Evolutionary conservation across 2,797 vertebrate species (phyloP).

Genomic region (Microctenopoma steveboyesi): DNA sequence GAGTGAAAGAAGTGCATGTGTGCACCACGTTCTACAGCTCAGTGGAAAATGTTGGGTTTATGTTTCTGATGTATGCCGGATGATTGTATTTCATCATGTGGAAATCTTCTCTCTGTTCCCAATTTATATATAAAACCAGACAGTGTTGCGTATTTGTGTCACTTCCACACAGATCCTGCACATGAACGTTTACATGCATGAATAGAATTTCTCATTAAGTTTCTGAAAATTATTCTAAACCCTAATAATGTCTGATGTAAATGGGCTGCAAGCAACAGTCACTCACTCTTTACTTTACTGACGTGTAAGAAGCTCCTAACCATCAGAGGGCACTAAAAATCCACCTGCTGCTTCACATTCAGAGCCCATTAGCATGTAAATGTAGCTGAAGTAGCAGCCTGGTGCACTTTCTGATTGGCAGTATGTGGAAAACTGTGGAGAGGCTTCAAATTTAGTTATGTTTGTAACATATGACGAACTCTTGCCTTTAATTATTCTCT

Average conservation of each 20-base stretch:
- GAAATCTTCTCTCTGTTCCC: background rate
- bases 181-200: slow-evolving; percentile 14
- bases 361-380: slow-evolving; percentile 2
- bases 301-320: slow-evolving; percentile 41
- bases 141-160: background rate
- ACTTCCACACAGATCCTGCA: slow-evolving; percentile 8
- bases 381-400: background rate
- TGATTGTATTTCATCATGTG: background rate
- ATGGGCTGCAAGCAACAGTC: slow-evolving; percentile 47
- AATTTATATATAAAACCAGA: background rate
- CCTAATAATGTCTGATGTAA: slow-evolving; percentile 60
- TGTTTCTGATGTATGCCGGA: slow-evolving; percentile 3
- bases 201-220: slow-evolving; percentile 29
- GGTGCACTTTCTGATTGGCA: background rate
- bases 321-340: slow-evolving; percentile 81
- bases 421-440: background rate
- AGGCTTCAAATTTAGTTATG: background rate
- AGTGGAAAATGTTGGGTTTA: background rate
- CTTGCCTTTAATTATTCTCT: slow-evolving; percentile 4
- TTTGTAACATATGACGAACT: background rate
- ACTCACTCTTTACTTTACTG: slow-evolving; percentile 38
- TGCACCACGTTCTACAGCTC: slow-evolving; percentile 2
- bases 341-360: slow-evolving; percentile 57
- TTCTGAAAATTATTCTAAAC: slow-evolving; percentile 34
- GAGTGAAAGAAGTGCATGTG: slow-evolving; percentile 19